These are phyloP conservation scores for Xiphophorus maculatus DNA, from an alignment of 2,113 vertebrate genomes.

Conservation along the genomic window DNA sequence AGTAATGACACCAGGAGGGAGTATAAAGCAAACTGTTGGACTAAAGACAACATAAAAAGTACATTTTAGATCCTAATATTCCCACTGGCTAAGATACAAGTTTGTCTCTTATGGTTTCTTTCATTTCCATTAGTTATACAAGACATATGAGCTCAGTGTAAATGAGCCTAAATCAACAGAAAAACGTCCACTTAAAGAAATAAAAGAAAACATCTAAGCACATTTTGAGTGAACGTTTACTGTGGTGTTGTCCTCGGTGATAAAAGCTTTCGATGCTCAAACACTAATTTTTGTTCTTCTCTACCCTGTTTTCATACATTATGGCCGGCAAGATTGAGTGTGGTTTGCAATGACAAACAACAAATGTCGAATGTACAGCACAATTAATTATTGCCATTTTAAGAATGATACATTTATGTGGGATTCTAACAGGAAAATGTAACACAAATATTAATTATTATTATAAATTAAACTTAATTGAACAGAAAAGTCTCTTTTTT, in stretches of 20 bases:
- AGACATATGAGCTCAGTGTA: neutral
- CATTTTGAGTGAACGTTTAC: neutral
- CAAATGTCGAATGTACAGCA: too few species aligned
- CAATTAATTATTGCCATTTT: too few species aligned
- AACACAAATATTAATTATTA: too few species aligned
- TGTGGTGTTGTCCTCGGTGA: conserved; percentile 21
- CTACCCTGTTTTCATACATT: neutral
- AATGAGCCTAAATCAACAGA: neutral
- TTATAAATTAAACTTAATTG: too few species aligned
- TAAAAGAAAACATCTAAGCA: neutral
- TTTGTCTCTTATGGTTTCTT: conserved; percentile 7
- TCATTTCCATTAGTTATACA: neutral
- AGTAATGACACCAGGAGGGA: conserved; percentile 39
- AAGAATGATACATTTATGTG: too few species aligned
- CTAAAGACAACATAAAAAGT: conserved; percentile 8
- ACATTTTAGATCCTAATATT: conserved; percentile 7
- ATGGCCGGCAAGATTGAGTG: neutral
- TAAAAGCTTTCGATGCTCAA: conserved; percentile 16
- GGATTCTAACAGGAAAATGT: too few species aligned
- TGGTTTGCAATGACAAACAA: neutral
- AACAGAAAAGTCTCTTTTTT: too few species aligned
- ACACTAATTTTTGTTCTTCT: neutral
- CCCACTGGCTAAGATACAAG: too few species aligned
- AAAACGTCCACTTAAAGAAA: neutral
- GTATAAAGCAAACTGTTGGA: conserved; percentile 48